Conservation (phyloP, 2,888 invertebrate species). For the Andrena haemorrhoa region DNA sequence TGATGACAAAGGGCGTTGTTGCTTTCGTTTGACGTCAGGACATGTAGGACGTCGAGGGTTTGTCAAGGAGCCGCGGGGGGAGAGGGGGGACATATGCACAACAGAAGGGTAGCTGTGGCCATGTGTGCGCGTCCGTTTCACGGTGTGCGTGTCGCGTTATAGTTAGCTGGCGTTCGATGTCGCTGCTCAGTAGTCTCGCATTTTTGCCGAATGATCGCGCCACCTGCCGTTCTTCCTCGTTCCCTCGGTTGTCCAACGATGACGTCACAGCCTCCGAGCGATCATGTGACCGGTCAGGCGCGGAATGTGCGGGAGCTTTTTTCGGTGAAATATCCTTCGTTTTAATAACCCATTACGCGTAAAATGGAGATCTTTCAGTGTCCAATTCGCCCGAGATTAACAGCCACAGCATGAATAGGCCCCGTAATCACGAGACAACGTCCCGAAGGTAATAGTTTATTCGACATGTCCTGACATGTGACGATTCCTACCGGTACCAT, state of each 20-base stretch:
- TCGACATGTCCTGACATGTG: neutral
- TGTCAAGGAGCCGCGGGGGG: conserved; percentile 51
- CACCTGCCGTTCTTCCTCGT: conserved; percentile 14
- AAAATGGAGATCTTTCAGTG: neutral
- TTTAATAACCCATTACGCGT: neutral
- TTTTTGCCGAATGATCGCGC: conserved; percentile 56
- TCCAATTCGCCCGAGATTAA: neutral
- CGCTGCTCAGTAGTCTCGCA: conserved; percentile 48
- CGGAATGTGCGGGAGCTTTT: conserved; percentile 30
- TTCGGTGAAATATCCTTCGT: neutral
- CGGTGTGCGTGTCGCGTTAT: conserved; percentile 37
- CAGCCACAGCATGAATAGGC: neutral
- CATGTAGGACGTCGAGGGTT: conserved; percentile 38
- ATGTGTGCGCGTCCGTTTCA: conserved; percentile 43
- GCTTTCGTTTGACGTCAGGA: conserved; percentile 71
- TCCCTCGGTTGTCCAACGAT: conserved; percentile 16
- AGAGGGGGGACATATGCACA: conserved; percentile 24
- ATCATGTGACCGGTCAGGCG: conserved; percentile 49
- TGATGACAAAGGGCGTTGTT: conserved; percentile 75
- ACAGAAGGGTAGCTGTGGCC: conserved; percentile 62
- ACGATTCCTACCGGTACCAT: too few relatives aligned
- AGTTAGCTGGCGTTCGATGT: conserved; percentile 59
- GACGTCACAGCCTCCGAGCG: conserved; percentile 36
- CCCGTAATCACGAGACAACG: neutral
- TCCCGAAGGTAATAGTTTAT: neutral